Evolutionary conservation across 1,140 invertebrate species (phyloP), one percentile per base, ranked within the genome.

Genomic region (Monochamus saltuarius): DNA sequence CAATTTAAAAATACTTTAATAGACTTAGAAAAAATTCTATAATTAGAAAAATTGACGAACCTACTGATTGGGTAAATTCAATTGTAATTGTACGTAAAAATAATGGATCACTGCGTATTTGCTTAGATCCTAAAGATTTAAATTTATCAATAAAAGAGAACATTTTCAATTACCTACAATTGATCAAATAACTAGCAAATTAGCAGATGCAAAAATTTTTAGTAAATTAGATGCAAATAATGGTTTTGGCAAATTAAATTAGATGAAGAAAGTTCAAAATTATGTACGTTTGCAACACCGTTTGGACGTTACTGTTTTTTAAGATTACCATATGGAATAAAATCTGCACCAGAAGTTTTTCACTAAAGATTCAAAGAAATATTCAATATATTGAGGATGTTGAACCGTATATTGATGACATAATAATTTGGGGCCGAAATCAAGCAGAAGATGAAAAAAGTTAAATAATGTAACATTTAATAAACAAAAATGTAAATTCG

Each of bases 81-180:
- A 62, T 79, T 34, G 77, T 80, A 1, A 65, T 80, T n/a, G 75
- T 80, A 14, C 65, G 71, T 19, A n/a, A n/a, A n/a, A n/a, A n/a
- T n/a, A 75, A 80, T 68, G 73, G 73, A 35, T 61, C 73, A 35
- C 43, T 82, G 10, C 61, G 80, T 49, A 70, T 84, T 34, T 83
- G 80, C 65, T 56, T 84, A 14, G 80, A 84, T 68, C 81, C 81
- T 4, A 68, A 61, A 38, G 73, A 80, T 49, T 68, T 83, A 49
- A 83, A 84, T 70, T 73, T 70, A 60, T 65, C 62, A 11, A 76
- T 83, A 10, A 75, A 62, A 56, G 77, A 14, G 69, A 74, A 66
- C 68, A 73, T 63, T 76, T 72, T 71, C 70, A 68, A 36, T 67
- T 81, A 16, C 76, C 77, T 8, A 79, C 73, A 2, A 52, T 77